These are phyloP conservation scores for Scylla paramamosain DNA, from an alignment of 1,140 invertebrate genomes.

Conservation along the genomic window DNA sequence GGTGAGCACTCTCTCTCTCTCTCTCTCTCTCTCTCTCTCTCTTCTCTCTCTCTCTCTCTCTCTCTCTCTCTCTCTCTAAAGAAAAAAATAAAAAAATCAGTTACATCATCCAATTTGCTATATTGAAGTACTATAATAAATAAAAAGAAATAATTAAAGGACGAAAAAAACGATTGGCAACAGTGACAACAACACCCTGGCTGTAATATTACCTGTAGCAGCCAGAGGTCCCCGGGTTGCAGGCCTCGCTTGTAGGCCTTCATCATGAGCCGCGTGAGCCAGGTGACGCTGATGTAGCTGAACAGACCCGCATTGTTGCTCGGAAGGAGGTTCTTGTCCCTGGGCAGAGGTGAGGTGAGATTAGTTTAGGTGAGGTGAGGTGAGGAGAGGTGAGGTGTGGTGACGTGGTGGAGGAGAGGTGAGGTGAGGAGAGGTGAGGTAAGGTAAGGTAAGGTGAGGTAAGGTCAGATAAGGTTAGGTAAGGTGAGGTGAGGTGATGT, in stretches of 20 bases:
- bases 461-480: no score
- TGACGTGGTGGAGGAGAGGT: background rate
- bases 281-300: conserved; percentile 83
- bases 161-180: no score
- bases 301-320: conserved; percentile 81
- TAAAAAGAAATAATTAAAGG: no score
- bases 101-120: no score
- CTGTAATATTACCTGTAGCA: conserved; percentile 53
- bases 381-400: background rate
- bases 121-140: no score
- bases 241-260: conserved; percentile 82
- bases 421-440: background rate
- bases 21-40: conserved; percentile 26
- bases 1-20: background rate
- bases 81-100: background rate
- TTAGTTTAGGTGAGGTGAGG: background rate
- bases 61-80: conserved; percentile 25
- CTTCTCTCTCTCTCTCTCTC: conserved; percentile 28
- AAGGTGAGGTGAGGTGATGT: no score
- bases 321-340: conserved; percentile 69
- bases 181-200: no score
- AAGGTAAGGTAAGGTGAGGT: background rate
- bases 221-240: conserved; percentile 81
- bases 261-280: conserved; percentile 84
- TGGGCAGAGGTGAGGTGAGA: background rate